phyloP scores from a whole-genome alignment of 2,797 vertebrate genomes.

The Rhinatrema bivittatum region DNA sequence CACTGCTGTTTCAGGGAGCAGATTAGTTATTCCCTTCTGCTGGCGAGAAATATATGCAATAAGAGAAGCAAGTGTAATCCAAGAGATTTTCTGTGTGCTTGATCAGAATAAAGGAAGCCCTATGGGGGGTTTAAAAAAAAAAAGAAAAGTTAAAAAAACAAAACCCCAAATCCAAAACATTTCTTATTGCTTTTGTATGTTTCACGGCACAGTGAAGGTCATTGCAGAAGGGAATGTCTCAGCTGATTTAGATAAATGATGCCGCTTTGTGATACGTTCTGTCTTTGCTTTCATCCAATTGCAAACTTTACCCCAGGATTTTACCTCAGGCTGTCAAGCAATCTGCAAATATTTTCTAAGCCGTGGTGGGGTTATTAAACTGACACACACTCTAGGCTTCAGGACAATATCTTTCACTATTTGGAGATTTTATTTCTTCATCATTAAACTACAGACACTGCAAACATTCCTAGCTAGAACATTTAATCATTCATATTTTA shows the following conservation, averaged over 20 bases:
- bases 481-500: too few relatives aligned
- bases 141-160: too few relatives aligned
- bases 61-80: constrained; percentile 31
- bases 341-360: constrained; percentile 42
- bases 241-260: constrained; percentile 47
- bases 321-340: constrained; percentile 34
- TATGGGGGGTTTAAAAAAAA: constrained; percentile 19
- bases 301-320: constrained; percentile 31
- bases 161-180: constrained; percentile 9
- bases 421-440: constrained; percentile 10
- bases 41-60: constrained; percentile 20
- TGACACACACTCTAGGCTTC: constrained; percentile 30
- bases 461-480: constrained; percentile 24
- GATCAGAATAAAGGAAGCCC: constrained; percentile 28
- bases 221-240: constrained; percentile 35
- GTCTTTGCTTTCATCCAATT: constrained; percentile 40
- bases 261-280: constrained; percentile 31
- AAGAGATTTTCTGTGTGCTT: constrained; percentile 33
- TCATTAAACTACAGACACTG: constrained; percentile 6
- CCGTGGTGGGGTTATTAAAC: constrained; percentile 29
- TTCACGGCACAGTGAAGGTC: constrained; percentile 44
- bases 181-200: constrained; percentile 24
- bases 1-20: constrained; percentile 16
- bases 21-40: constrained; percentile 25
- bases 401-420: constrained; percentile 18